phyloP scores from a whole-genome alignment of 1,140 invertebrate genomes.

The Reticulitermes speratus region DNA sequence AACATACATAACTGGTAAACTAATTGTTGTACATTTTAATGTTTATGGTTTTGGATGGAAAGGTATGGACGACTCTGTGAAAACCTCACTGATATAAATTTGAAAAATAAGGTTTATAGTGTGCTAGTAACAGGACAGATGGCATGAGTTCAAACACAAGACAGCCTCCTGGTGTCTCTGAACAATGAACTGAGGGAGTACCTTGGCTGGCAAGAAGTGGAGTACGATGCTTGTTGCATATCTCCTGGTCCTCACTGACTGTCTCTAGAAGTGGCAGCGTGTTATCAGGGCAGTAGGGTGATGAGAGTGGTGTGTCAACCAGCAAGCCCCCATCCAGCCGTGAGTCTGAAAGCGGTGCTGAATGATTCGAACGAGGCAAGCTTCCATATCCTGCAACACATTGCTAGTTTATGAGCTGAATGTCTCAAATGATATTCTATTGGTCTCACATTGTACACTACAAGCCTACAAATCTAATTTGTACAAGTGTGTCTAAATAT shows the following conservation, averaged over 20 bases:
- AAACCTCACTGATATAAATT: too few species aligned
- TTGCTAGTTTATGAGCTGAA: not conserved
- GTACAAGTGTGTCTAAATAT: not conserved
- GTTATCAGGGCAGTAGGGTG: constrained; percentile 55
- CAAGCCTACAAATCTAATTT: not conserved
- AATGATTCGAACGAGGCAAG: constrained; percentile 77
- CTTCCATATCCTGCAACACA: constrained; percentile 71
- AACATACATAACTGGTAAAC: too few species aligned
- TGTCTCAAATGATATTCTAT: not conserved
- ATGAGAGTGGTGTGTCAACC: constrained; percentile 45
- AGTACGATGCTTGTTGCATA: constrained; percentile 34
- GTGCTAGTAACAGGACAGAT: not conserved
- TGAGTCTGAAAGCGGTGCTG: constrained; percentile 56
- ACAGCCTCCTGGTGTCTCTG: not conserved
- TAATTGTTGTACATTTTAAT: too few species aligned
- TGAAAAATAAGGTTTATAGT: not conserved
- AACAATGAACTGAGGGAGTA: not conserved
- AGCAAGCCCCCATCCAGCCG: constrained; percentile 47
- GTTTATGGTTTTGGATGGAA: too few species aligned
- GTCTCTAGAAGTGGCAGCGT: constrained; percentile 58
- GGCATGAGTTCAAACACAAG: not conserved
- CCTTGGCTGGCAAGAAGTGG: not conserved
- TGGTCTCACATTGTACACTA: not conserved
- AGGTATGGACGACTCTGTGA: too few species aligned
- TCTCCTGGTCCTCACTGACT: constrained; percentile 61